A percentile compares a stretch with the other conserved stretches of the same genome.
phyloP scores from a whole-genome alignment of 2,797 vertebrate genomes.

The Triplophysa bombifrons region DNA sequence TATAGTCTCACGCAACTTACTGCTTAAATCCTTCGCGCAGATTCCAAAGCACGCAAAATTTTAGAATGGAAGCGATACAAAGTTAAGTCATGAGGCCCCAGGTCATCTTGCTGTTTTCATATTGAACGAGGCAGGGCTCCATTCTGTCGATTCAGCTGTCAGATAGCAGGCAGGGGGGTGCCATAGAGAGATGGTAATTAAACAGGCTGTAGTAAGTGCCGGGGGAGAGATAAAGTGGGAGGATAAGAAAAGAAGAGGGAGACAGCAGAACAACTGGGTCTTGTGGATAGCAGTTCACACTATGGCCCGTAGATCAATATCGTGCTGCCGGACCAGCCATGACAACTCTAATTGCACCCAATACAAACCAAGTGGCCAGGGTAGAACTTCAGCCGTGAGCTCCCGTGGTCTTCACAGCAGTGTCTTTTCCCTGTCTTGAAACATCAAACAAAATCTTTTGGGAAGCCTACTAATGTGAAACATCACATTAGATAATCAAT shows the following conservation, averaged over 20 bases:
- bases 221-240: conserved; percentile 49
- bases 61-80: not conserved
- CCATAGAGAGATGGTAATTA: conserved; percentile 59
- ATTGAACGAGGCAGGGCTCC: conserved; percentile 51
- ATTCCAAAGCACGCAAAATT: not conserved
- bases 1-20: not conserved
- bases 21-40: not conserved
- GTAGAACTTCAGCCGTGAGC: conserved; percentile 15
- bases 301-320: conserved; percentile 54
- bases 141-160: conserved; percentile 60
- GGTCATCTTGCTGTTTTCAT: conserved; percentile 47
- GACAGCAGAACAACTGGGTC: conserved; percentile 26
- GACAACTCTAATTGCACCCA: conserved; percentile 58
- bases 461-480: conserved; percentile 14
- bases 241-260: conserved; percentile 47
- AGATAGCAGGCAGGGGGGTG: conserved; percentile 58
- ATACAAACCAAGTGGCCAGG: conserved; percentile 45
- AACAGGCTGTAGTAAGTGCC: conserved; percentile 47
- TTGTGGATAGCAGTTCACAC: conserved; percentile 45
- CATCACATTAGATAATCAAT: conserved; percentile 14
- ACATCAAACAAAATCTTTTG: conserved; percentile 23
- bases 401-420: conserved; percentile 39
- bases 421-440: conserved; percentile 19
- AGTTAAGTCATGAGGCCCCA: conserved; percentile 22
- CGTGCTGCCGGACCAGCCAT: conserved; percentile 49